A percentile compares a stretch with the other conserved stretches of the same genome.
These are phyloP conservation scores for Caenorhabditis doughertyi DNA, from an alignment of 2,888 invertebrate genomes.

Conservation along the genomic window DNA sequence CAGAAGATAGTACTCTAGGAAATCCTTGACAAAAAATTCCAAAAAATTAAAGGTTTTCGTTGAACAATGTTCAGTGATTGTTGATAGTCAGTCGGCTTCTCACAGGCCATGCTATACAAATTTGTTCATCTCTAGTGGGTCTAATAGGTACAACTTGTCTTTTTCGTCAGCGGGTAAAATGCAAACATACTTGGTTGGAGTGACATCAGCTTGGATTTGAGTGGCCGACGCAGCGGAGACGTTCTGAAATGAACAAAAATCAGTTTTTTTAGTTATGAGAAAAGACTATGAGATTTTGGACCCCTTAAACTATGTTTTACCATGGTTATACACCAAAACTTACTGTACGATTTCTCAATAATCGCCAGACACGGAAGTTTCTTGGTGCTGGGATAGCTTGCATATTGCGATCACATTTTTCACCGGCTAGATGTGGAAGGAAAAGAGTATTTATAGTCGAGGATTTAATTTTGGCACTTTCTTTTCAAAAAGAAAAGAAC, in stretches of 20 bases:
- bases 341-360: constrained; percentile 65
- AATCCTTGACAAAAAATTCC: not conserved
- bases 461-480: constrained; percentile 59
- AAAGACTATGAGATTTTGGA: not conserved
- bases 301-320: too few species aligned
- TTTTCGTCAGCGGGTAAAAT: constrained; percentile 10
- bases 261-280: too few species aligned
- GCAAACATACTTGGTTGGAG: constrained; percentile 66
- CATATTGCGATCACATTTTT: constrained; percentile 63
- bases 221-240: constrained; percentile 65
- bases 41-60: constrained; percentile 2
- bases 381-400: constrained; percentile 60
- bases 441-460: constrained; percentile 44
- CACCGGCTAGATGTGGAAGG: constrained; percentile 38
- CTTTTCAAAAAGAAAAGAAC: not conserved
- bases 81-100: constrained; percentile 24
- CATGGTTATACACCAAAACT: too few species aligned
- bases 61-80: constrained; percentile 48
- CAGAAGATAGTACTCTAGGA: constrained; percentile 1
- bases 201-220: constrained; percentile 68
- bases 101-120: constrained; percentile 58
- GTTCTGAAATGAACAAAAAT: constrained; percentile 61
- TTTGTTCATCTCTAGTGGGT: constrained; percentile 35
- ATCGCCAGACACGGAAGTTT: constrained; percentile 67
- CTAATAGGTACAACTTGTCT: constrained; percentile 43